Conservation (phyloP, 2,113 vertebrate species). For the Potamarius usumacintae region DNA sequence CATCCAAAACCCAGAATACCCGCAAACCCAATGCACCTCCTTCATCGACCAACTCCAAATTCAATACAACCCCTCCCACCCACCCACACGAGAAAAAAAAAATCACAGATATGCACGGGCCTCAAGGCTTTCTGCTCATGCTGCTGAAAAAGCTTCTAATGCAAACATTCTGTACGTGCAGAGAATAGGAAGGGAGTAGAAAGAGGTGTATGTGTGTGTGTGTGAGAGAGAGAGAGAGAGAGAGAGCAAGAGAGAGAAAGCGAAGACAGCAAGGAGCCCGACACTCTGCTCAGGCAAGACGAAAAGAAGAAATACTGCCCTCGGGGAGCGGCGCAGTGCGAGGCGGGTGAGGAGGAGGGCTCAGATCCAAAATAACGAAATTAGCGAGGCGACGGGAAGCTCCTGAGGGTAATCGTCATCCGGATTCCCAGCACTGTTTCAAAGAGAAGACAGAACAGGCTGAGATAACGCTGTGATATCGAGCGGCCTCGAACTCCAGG, state of each 20-base stretch:
- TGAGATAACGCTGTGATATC: constrained; percentile 30
- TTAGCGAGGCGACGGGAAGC: constrained; percentile 33
- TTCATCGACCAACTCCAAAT: neutral
- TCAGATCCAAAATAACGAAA: constrained; percentile 42
- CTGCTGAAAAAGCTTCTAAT: constrained; percentile 48
- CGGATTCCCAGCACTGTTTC: constrained; percentile 41
- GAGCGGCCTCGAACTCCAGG: constrained; percentile 19
- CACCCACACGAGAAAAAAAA: neutral
- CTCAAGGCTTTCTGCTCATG: constrained; percentile 38
- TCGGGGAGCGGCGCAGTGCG: constrained; percentile 33
- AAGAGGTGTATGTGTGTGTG: neutral
- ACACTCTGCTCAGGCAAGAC: constrained; percentile 47
- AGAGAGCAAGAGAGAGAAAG: constrained; percentile 11
- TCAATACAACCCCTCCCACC: neutral
- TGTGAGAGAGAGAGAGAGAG: neutral
- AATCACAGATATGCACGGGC: neutral
- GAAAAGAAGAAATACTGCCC: constrained; percentile 56
- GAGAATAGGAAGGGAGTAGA: constrained; percentile 6
- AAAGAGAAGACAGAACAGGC: constrained; percentile 37
- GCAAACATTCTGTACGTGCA: constrained; percentile 52
- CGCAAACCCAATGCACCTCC: neutral
- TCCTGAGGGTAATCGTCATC: constrained; percentile 41
- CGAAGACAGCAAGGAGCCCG: constrained; percentile 16
- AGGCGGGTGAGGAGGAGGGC: constrained; percentile 32
- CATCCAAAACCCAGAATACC: neutral